Evolutionary conservation across 37 sponge, comb jelly and placozoan species (phyloP).

Genomic region (Lycopodina hypogea): DNA sequence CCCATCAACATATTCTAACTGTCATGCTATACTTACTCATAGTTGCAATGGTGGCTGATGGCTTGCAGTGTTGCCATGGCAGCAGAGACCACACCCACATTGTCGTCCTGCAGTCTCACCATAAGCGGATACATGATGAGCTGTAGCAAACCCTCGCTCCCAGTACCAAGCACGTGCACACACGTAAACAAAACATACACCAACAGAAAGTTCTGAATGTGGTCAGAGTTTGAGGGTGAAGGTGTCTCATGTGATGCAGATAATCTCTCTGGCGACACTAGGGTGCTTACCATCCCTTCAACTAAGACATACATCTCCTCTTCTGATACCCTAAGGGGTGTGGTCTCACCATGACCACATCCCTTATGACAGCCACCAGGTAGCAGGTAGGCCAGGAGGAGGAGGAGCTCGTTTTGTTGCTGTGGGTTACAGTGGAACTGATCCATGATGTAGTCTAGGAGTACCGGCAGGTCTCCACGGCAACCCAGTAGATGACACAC

Average conservation of each 20-base stretch:
- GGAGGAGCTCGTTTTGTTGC: slow-evolving; percentile 23
- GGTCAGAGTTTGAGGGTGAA: neutral
- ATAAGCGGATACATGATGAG: slow-evolving; percentile 47
- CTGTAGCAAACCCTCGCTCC: slow-evolving; percentile 45
- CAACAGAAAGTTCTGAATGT: slow-evolving; percentile 13
- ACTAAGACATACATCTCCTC: slow-evolving; percentile 21
- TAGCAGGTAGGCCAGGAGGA: slow-evolving; percentile 35
- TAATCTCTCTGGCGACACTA: neutral
- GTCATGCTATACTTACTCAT: slow-evolving; percentile 4
- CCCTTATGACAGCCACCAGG: slow-evolving; percentile 30
- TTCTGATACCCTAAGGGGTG: neutral
- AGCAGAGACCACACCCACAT: slow-evolving; percentile 4
- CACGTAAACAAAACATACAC: slow-evolving; percentile 24
- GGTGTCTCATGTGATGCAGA: neutral
- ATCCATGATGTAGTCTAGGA: slow-evolving; percentile 56
- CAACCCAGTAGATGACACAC: slow-evolving; percentile 57
- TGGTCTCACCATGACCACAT: neutral
- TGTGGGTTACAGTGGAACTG: neutral
- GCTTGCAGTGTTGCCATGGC: neutral
- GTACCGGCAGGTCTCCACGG: slow-evolving; percentile 22
- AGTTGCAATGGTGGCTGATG: slow-evolving; percentile 8
- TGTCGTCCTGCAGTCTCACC: slow-evolving; percentile 34
- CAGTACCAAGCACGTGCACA: slow-evolving; percentile 34
- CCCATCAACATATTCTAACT: neutral
- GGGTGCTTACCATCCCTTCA: neutral